Base-by-base conservation (phyloP, 2,113 vertebrate genomes). In the Climacteris rufus region DNA sequence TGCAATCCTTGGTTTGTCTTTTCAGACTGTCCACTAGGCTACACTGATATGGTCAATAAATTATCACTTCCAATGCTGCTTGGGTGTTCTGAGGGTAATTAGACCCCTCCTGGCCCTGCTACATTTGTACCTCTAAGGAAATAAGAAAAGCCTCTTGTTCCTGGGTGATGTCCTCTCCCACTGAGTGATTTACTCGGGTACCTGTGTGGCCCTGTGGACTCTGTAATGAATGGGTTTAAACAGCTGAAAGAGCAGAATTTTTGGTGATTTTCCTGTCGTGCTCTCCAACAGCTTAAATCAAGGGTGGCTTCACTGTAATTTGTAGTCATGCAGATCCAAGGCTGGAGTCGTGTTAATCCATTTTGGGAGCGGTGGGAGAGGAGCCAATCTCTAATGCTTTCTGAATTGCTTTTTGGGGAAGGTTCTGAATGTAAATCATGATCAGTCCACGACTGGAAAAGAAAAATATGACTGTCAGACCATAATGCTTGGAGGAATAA, bases 71-170 rank as follows among this genome's bases (percentile, higher is more conserved):
- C 24, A 83, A 2, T 30, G 88, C 63, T 74, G 71, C 92, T 81
- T 94, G 94, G 82, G 91, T 96, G 86, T 91, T 65, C 47, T 5
- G 37, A 72, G 78, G 42, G 84, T 84, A 91, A 94, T 89, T 87
- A 88, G 71, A 86, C 22, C 69, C 81, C 40, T 93, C 86, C 80
- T 85, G 77, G 56, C 60, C 37, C 60, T 60, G 59, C 56, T 40
- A 33, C 45, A 9, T 20, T 44, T 83, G 21, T 52, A 69, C 77
- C 61, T 74, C 54, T 50, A 61, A 91, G 83, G 71, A 83, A 90
- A 35, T 12, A 31, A 90, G 31, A 93, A 68, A 85, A 89, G 65
- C 28, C 56, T 75, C 39, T 92, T 94, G 47, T 78, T 93, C 15
- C 5, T 37, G 65, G 35, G 15, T 4, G 40, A 42, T 44, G 39